These are phyloP conservation scores for Lethrus apterus DNA, from an alignment of 1,140 invertebrate genomes.

Conservation along the genomic window DNA sequence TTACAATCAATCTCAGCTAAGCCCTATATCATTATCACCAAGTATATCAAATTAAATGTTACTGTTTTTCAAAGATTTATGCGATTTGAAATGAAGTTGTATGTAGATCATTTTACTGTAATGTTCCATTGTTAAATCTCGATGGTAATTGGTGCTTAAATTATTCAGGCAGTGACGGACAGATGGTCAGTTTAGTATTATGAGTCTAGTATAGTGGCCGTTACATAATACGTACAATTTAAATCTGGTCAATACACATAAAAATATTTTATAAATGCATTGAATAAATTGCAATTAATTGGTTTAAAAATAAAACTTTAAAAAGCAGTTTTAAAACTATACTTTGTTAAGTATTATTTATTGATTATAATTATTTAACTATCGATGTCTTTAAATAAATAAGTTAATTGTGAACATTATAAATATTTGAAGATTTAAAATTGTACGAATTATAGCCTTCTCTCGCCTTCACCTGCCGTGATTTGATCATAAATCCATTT, in stretches of 20 bases:
- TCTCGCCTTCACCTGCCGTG: slow-evolving; percentile 10
- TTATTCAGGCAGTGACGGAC: slow-evolving; percentile 15
- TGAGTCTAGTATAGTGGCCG: no score
- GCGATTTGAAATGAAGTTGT: slow-evolving; percentile 33
- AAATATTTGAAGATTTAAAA: no score
- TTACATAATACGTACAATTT: neutral
- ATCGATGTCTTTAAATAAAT: no score
- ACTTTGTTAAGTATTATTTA: neutral
- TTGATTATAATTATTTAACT: no score
- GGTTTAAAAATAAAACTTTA: neutral
- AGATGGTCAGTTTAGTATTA: no score
- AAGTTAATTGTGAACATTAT: no score
- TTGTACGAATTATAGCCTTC: no score
- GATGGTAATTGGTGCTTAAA: slow-evolving; percentile 26
- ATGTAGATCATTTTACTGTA: slow-evolving; percentile 32
- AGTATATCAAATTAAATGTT: slow-evolving; percentile 38
- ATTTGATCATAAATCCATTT: slow-evolving; percentile 13
- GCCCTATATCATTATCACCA: slow-evolving; percentile 12
- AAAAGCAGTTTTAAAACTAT: neutral
- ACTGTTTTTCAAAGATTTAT: slow-evolving; percentile 41
- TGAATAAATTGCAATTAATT: neutral
- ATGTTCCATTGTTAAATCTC: slow-evolving; percentile 27
- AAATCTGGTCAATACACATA: neutral
- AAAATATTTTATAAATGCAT: neutral
- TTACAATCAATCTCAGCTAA: slow-evolving; percentile 4